phyloP scores from a whole-genome alignment of 2,888 invertebrate species.

The Drosophila prostipennis region DNA sequence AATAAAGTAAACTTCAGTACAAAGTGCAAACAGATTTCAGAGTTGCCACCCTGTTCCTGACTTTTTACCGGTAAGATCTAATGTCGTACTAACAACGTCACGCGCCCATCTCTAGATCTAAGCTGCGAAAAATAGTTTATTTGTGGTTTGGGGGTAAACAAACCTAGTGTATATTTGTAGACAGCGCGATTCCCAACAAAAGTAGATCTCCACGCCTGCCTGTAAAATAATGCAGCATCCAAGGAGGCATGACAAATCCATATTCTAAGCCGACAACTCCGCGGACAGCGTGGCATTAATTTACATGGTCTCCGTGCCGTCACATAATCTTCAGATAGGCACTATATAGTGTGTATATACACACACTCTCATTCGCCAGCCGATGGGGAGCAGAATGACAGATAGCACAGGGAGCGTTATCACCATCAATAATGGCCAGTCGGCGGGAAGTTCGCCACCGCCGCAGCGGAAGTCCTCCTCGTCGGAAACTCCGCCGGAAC shows the following conservation, averaged over 20 bases:
- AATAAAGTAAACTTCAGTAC: neutral
- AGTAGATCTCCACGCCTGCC: neutral
- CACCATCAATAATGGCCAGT: slow-evolving; percentile 50
- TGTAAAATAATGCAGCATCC: slow-evolving; percentile 5
- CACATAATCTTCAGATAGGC: slow-evolving; percentile 18
- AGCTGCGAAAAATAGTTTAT: slow-evolving; percentile 1
- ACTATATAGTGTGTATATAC: slow-evolving; percentile 7
- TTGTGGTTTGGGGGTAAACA: slow-evolving; percentile 22
- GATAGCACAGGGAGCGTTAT: slow-evolving; percentile 55
- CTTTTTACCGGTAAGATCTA: neutral
- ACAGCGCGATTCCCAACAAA: neutral
- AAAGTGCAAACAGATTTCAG: no score
- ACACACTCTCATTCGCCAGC: slow-evolving; percentile 10
- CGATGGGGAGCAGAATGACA: slow-evolving; percentile 19
- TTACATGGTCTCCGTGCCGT: neutral
- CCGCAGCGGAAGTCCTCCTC: slow-evolving; percentile 51
- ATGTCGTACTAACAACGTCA: neutral
- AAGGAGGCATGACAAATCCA: slow-evolving; percentile 31
- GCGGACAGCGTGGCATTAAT: slow-evolving; percentile 37
- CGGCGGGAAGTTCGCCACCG: slow-evolving; percentile 20
- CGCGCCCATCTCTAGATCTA: neutral
- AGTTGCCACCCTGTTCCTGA: neutral
- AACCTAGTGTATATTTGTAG: neutral
- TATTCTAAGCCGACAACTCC: slow-evolving; percentile 1
- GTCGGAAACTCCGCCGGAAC: slow-evolving; percentile 77